A percentile compares a stretch with the other conserved stretches of the same genome.
Evolutionary conservation across 2,113 vertebrate species (phyloP).

Genomic region (Indicator maculatus): DNA sequence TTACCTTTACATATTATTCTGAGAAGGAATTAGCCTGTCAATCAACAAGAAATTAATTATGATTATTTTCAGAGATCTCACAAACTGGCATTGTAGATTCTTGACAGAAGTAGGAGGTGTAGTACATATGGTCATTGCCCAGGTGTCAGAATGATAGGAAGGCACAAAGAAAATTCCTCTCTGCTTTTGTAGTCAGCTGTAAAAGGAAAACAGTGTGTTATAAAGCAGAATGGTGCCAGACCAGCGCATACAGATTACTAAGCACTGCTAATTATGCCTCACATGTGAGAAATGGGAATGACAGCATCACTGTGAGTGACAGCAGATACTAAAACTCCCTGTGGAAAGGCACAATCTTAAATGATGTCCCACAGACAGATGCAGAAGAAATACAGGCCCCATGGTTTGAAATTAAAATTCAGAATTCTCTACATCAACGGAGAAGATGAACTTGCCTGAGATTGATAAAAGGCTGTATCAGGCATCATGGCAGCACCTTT

Average conservation of each 20-base stretch:
- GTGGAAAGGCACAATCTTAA: background rate
- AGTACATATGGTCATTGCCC: background rate
- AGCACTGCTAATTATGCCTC: background rate
- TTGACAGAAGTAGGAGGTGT: background rate
- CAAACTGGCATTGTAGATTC: background rate
- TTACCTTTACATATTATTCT: background rate
- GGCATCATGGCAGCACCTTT: background rate
- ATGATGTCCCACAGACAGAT: background rate
- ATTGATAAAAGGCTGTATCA: background rate
- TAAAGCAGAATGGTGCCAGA: background rate
- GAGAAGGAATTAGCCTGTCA: background rate
- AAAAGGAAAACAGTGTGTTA: background rate
- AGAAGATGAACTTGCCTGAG: background rate
- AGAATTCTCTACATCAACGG: background rate
- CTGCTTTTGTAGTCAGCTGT: background rate
- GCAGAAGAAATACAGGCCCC: background rate
- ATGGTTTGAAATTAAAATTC: conserved; percentile 16
- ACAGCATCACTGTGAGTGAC: background rate
- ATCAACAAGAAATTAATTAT: background rate
- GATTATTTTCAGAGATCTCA: background rate
- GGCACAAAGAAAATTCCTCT: background rate
- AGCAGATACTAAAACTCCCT: conserved; percentile 5
- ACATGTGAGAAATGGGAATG: background rate
- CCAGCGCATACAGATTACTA: background rate
- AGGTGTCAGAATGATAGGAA: background rate